phyloP scores from a whole-genome alignment of 1,140 invertebrate species.

The Drosophila seguyi region DNA sequence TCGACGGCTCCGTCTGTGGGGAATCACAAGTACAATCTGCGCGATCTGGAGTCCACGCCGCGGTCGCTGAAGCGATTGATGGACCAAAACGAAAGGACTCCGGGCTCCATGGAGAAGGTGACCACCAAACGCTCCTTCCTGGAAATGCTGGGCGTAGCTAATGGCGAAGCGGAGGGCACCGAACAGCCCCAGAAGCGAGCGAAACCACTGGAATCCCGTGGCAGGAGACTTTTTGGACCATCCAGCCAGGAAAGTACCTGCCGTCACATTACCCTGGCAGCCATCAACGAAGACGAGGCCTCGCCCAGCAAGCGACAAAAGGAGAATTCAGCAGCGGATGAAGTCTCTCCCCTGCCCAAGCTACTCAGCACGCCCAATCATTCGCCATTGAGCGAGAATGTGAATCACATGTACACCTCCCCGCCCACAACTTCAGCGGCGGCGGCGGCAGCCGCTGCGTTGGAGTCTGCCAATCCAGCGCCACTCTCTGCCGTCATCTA shows the following conservation, averaged over 20 bases:
- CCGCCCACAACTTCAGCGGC: conserved; percentile 64
- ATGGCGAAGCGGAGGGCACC: conserved; percentile 19
- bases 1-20: conserved; percentile 23
- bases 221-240: conserved; percentile 69
- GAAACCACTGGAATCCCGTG: conserved; percentile 82
- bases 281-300: conserved; percentile 59
- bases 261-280: conserved; percentile 39
- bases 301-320: conserved; percentile 51
- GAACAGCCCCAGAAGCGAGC: conserved; percentile 78
- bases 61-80: conserved; percentile 85
- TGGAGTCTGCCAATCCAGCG: conserved; percentile 4
- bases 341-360: conserved; percentile 41
- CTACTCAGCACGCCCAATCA: conserved; percentile 33
- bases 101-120: conserved; percentile 71
- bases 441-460: conserved; percentile 29
- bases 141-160: conserved; percentile 69
- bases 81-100: conserved; percentile 82
- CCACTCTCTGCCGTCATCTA: conserved; percentile 73
- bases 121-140: conserved; percentile 70
- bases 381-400: conserved; percentile 70
- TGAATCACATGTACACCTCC: conserved; percentile 68
- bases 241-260: conserved; percentile 29
- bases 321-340: conserved; percentile 62
- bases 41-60: conserved; percentile 86
- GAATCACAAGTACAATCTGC: conserved; percentile 82